Conservation (phyloP, 2,888 invertebrate species). For the Conchocele bisecta region DNA sequence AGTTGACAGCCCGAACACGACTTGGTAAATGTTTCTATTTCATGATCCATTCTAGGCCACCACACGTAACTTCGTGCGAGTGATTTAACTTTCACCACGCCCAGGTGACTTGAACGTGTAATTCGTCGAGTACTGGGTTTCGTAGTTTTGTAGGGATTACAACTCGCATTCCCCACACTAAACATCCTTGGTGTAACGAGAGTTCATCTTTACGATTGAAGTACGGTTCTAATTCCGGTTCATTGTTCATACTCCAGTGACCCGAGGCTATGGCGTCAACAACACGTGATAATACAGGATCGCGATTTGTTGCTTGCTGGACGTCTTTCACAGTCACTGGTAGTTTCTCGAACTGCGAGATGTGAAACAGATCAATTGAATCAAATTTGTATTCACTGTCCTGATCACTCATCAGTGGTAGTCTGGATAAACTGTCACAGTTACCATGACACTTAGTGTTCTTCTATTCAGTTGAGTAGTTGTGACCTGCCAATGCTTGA, state of each 20-base stretch:
- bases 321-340: conserved; percentile 20
- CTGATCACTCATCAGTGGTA: conserved; percentile 21
- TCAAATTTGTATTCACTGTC: neutral
- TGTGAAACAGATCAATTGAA: neutral
- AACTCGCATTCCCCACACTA: conserved; percentile 64
- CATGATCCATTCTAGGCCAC: conserved; percentile 64
- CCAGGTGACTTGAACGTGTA: conserved; percentile 72
- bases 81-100: conserved; percentile 69
- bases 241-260: conserved; percentile 26
- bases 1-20: conserved; percentile 31
- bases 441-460: conserved; percentile 45
- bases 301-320: conserved; percentile 3
- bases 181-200: conserved; percentile 52
- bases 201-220: conserved; percentile 35
- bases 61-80: conserved; percentile 69
- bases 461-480: conserved; percentile 34
- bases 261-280: conserved; percentile 31
- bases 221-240: conserved; percentile 9
- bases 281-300: conserved; percentile 22
- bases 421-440: conserved; percentile 43
- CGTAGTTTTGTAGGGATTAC: conserved; percentile 65
- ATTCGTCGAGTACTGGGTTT: conserved; percentile 56
- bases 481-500: conserved; percentile 66
- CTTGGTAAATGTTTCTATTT: conserved; percentile 61
- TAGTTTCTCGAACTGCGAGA: conserved; percentile 70